Conservation (phyloP, 2,888 invertebrate species). For the Leptinotarsa haldemani region DNA sequence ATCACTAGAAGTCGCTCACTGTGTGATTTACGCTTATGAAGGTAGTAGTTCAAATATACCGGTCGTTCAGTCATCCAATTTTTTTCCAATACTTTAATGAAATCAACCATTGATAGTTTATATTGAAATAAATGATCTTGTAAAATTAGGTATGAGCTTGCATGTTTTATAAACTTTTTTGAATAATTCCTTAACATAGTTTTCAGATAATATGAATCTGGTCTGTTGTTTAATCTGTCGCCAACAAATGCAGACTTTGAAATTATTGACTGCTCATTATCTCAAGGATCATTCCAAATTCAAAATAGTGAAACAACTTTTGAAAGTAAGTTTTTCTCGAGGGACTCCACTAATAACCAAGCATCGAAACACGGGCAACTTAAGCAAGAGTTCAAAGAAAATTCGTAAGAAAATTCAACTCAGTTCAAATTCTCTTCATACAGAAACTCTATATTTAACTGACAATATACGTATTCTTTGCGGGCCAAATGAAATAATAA, state of each 20-base stretch:
- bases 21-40: conserved; percentile 3
- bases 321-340: conserved; percentile 45
- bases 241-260: conserved; percentile 47
- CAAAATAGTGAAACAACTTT: conserved; percentile 48
- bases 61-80: background rate
- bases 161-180: background rate
- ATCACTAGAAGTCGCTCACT: background rate
- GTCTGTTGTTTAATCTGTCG: conserved; percentile 52
- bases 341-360: conserved; percentile 38
- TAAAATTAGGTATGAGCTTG: background rate
- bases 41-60: conserved; percentile 5
- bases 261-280: conserved; percentile 51
- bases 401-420: conserved; percentile 17
- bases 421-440: conserved; percentile 28
- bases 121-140: background rate
- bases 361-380: conserved; percentile 34
- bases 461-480: conserved; percentile 54
- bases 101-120: background rate
- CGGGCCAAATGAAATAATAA: conserved; percentile 53
- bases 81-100: background rate
- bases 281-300: conserved; percentile 52
- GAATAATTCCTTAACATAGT: background rate
- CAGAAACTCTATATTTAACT: conserved; percentile 51
- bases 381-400: conserved; percentile 30
- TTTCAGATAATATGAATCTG: conserved; percentile 41